Conservation (phyloP, 2,888 invertebrate genomes). For the Masnerella sp. region DNA sequence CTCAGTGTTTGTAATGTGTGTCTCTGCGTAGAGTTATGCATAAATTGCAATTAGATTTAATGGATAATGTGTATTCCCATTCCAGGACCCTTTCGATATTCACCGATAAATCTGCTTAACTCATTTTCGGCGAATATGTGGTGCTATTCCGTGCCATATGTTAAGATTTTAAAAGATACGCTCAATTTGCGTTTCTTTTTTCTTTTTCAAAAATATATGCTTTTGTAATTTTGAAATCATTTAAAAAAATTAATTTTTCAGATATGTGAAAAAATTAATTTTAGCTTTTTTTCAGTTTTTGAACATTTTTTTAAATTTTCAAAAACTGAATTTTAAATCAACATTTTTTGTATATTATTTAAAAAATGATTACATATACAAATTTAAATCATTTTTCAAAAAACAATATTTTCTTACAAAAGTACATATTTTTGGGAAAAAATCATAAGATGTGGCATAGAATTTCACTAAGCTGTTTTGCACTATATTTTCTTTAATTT, state of each 20-base stretch:
- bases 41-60: not conserved
- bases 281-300: not conserved
- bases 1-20: too few relatives aligned
- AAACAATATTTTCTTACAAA: not conserved
- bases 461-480: slow-evolving; percentile 21
- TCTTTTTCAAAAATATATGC: slow-evolving; percentile 16
- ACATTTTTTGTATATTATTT: not conserved
- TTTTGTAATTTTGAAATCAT: slow-evolving; percentile 12
- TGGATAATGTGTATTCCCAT: not conserved
- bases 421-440: slow-evolving; percentile 19
- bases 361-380: not conserved
- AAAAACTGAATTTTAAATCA: not conserved
- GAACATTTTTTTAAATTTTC: not conserved
- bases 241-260: not conserved
- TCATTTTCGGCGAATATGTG: slow-evolving; percentile 48
- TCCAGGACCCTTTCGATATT: slow-evolving; percentile 54
- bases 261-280: not conserved
- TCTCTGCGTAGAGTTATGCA: not conserved
- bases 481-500: not conserved
- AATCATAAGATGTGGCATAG: slow-evolving; percentile 28
- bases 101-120: slow-evolving; percentile 57
- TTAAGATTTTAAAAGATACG: slow-evolving; percentile 26
- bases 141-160: slow-evolving; percentile 48
- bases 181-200: not conserved
- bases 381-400: not conserved